Percentiles rank a stretch among this genome's conserved stretches.
phyloP scores from a whole-genome alignment of 2,888 invertebrate genomes.

The Clusia tigrina region DNA sequence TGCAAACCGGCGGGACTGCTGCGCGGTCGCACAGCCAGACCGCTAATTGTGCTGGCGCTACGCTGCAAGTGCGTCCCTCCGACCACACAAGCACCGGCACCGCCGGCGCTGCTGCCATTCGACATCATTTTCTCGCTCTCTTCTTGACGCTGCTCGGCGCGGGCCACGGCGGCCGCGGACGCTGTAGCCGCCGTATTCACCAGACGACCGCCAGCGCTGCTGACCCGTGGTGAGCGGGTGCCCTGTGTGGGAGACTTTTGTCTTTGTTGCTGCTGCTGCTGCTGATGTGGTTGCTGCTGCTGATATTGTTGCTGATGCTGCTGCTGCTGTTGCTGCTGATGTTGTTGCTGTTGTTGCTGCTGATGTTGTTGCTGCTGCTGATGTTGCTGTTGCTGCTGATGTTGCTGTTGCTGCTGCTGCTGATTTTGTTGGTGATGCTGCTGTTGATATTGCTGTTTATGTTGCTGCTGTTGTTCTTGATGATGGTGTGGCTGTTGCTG shows the following conservation, averaged over 20 bases:
- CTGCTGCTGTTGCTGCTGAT: conserved; percentile 14
- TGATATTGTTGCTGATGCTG: conserved; percentile 58
- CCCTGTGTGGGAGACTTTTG: conserved; percentile 28
- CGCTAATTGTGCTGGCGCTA: conserved; percentile 63
- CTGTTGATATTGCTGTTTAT: no score
- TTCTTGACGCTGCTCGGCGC: conserved; percentile 1
- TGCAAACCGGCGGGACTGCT: conserved; percentile 83
- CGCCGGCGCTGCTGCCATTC: background rate
- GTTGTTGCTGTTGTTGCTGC: conserved; percentile 34
- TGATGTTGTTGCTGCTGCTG: conserved; percentile 59
- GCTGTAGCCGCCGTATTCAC: conserved; percentile 19
- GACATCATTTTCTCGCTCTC: conserved; percentile 24
- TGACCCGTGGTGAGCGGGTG: conserved; percentile 15
- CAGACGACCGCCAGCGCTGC: conserved; percentile 45
- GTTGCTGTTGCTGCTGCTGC: no score
- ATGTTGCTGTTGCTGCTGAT: no score
- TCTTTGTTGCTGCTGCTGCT: conserved; percentile 11
- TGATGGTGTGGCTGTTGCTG: conserved; percentile 34
- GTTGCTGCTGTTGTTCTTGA: no score
- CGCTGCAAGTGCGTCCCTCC: conserved; percentile 48
- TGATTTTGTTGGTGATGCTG: no score
- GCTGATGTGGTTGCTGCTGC: conserved; percentile 42
- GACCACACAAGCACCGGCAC: conserved; percentile 26
- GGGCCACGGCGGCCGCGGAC: background rate
- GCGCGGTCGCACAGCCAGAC: conserved; percentile 70